Conservation (phyloP, 2,888 invertebrate genomes). For the Mongoloraphidia duomilia region DNA sequence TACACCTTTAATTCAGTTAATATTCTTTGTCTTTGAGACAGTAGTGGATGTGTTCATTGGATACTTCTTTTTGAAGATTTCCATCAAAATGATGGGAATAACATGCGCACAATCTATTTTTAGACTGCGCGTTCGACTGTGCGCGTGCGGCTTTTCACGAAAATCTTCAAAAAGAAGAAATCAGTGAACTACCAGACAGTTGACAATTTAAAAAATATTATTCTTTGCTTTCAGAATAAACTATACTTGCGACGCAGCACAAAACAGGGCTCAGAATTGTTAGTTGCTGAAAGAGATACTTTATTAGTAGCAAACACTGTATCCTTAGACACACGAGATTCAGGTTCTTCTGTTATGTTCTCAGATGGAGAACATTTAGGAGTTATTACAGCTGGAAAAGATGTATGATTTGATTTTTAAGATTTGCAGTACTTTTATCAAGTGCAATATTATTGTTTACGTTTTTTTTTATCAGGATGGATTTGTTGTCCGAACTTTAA, state of each 20-base stretch:
- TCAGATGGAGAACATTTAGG: conserved; percentile 69
- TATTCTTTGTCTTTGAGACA: neutral
- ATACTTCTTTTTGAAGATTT: no score
- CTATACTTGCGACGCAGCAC: conserved; percentile 58
- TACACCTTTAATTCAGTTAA: no score
- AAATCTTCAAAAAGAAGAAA: no score
- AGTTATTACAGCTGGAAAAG: conserved; percentile 63
- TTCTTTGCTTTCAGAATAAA: conserved; percentile 45
- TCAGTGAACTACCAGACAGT: conserved; percentile 2
- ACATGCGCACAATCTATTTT: no score
- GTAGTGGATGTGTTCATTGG: no score
- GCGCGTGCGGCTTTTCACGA: neutral
- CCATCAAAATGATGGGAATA: no score
- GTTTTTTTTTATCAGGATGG: conserved; percentile 44
- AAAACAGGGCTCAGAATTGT: conserved; percentile 34
- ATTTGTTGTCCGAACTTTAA: conserved; percentile 61
- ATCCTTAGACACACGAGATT: conserved; percentile 29
- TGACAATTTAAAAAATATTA: conserved; percentile 8
- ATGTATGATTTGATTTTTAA: conserved; percentile 37
- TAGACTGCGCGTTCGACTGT: neutral
- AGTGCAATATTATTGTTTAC: neutral
- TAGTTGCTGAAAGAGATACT: conserved; percentile 39
- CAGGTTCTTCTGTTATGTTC: conserved; percentile 43
- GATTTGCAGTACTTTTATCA: neutral
- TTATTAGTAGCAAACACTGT: conserved; percentile 34